Evolutionary conservation across 2,888 invertebrate species (phyloP).

Genomic region (Melanchra persicariae): DNA sequence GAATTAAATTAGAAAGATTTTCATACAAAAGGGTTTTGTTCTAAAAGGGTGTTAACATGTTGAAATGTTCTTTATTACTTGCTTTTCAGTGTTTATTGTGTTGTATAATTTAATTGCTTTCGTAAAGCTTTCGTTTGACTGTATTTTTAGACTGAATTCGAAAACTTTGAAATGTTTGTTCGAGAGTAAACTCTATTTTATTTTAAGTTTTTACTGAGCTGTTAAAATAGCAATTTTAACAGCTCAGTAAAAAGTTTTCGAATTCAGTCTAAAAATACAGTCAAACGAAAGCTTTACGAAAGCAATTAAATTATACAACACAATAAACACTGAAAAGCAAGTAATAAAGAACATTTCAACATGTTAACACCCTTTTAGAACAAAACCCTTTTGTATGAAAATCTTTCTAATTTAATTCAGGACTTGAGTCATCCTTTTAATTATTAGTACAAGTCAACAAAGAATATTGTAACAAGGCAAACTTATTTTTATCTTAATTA

Average conservation of each 20-base stretch:
- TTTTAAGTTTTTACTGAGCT: neutral
- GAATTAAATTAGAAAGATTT: constrained; percentile 36
- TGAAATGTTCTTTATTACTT: constrained; percentile 30
- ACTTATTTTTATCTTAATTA: neutral
- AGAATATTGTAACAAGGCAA: constrained; percentile 35
- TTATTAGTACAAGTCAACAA: constrained; percentile 29
- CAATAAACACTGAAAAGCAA: constrained; percentile 24
- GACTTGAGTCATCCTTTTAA: constrained; percentile 31
- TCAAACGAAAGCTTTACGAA: neutral
- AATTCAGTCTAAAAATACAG: constrained; percentile 12
- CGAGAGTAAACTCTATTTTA: neutral
- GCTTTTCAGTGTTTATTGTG: constrained; percentile 25
- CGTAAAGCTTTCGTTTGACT: neutral
- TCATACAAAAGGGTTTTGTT: constrained; percentile 23
- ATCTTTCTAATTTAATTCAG: constrained; percentile 34
- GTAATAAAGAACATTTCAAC: constrained; percentile 32
- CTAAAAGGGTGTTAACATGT: constrained; percentile 29
- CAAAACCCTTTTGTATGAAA: constrained; percentile 25
- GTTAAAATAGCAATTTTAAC: neutral
- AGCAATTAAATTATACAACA: constrained; percentile 21
- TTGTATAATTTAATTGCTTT: constrained; percentile 22
- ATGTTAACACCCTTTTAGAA: constrained; percentile 30
- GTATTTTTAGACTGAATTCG: constrained; percentile 5
- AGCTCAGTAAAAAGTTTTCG: neutral
- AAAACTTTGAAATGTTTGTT: neutral